phyloP scores from a whole-genome alignment of 2,113 vertebrate species.

The Anas platyrhynchos region DNA sequence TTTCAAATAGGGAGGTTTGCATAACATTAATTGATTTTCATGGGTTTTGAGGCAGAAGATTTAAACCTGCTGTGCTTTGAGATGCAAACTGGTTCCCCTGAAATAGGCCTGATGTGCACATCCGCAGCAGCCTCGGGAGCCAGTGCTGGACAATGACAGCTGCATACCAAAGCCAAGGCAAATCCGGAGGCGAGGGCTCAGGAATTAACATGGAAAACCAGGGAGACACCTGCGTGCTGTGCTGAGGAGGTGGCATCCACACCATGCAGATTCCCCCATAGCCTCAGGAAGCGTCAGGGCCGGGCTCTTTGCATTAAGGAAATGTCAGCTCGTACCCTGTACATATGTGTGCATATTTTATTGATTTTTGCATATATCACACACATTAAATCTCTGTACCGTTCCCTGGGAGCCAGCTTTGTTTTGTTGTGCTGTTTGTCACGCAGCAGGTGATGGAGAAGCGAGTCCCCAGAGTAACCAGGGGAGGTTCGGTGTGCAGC shows the following conservation, averaged over 20 bases:
- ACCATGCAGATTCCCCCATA: background rate
- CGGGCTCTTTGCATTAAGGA: background rate
- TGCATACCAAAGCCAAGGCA: background rate
- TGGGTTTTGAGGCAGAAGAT: background rate
- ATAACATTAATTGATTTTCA: background rate
- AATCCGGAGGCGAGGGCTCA: background rate
- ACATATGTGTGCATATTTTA: background rate
- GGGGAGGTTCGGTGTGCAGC: background rate
- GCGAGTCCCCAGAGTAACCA: background rate
- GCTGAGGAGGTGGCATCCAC: background rate
- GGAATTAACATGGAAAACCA: background rate
- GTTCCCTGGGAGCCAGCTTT: background rate
- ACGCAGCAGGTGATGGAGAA: background rate
- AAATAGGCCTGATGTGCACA: background rate
- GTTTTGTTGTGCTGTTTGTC: background rate
- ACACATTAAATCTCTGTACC: background rate
- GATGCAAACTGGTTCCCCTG: background rate
- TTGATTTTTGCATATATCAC: background rate
- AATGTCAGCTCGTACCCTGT: background rate
- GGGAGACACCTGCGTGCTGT: background rate
- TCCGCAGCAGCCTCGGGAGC: background rate
- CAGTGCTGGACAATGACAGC: background rate
- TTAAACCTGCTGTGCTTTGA: background rate
- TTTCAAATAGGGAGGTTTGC: background rate
- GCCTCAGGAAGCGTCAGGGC: background rate